Evolutionary conservation across 2,888 invertebrate genomes (phyloP), one percentile per base, ranked within the genome.

Genomic region (Dexiosoma caninum): DNA sequence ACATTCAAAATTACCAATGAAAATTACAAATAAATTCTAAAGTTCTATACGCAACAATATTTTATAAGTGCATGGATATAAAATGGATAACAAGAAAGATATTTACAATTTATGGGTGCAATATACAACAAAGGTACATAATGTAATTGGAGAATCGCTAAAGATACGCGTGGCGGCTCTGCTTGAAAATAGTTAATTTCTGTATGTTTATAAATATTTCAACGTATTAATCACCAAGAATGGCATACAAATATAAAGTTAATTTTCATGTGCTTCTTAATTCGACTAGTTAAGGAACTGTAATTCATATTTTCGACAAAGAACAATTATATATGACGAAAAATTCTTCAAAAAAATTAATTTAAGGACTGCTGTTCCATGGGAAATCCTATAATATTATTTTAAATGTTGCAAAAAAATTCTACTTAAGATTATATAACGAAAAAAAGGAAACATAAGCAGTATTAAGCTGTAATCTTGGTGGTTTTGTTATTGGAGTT

Each of bases 31-130:
- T 35, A 40, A 53, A 37, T 21, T 44, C 62, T 55, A 44, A 59
- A 42, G 32, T 30, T 53, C 40, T 62, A 35, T 66, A 83, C 67
- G 74, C 59, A 72, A 67, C n/a, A 74, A 67, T 78, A 84, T 57
- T 55, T 78, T 46, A 49, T 76, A 60, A 75, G 72, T 64, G 32
- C 55, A 14, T 51, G 59, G 66, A 66, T 5, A 27, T n/a, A 74
- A 80, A 51, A 88, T 89, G 89, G 89, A 89, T 80, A 88, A 82
- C 84, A 91, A 91, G 85, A 91, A 90, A 84, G 91, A 91, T 85
- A 91, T 92, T 83, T 91, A 92, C 86, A 91, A 91, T 84, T 87
- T 91, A 75, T 92, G 91, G 92, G 89, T 92, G 84, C 91, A 92
- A 85, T 92, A 92, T 85, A 91, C 91, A 82, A 91, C 92, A 72